Evolutionary conservation across 2,888 invertebrate species (phyloP).

Genomic region (Amphipyra berbera): DNA sequence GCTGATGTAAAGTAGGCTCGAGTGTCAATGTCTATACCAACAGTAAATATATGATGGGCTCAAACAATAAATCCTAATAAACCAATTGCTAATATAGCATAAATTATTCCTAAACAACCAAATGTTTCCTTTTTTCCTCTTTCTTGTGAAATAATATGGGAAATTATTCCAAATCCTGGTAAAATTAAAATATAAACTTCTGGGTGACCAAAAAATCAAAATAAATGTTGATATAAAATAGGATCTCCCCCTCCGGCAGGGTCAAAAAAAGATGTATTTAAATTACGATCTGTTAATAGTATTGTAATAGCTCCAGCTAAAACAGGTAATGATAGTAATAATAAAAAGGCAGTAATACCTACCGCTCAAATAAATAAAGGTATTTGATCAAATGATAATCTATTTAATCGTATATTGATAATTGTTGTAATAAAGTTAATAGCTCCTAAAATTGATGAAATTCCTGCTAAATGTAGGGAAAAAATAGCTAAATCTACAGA

Average conservation of each 20-base stretch:
- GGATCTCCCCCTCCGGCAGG: slow-evolving; percentile 95
- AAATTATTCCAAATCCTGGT: slow-evolving; percentile 95
- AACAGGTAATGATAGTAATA: slow-evolving; percentile 93
- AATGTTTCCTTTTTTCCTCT: slow-evolving; percentile 94
- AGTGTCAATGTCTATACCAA: slow-evolving; percentile 95
- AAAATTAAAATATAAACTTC: slow-evolving; percentile 97
- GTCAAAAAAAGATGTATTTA: slow-evolving; percentile 95
- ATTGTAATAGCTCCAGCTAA: slow-evolving; percentile 95
- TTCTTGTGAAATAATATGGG: slow-evolving; percentile 94
- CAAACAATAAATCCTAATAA: slow-evolving; percentile 95
- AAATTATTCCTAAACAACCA: slow-evolving; percentile 93
- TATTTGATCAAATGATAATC: slow-evolving; percentile 91
- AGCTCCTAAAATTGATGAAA: slow-evolving; percentile 93
- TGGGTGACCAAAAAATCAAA: slow-evolving; percentile 97
- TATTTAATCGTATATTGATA: slow-evolving; percentile 92
- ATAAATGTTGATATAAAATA: slow-evolving; percentile 95
- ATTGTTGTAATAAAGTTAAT: slow-evolving; percentile 95
- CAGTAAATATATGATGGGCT: slow-evolving; percentile 96
- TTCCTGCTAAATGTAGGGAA: slow-evolving; percentile 93
- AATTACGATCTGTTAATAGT: slow-evolving; percentile 94
- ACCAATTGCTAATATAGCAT: slow-evolving; percentile 95
- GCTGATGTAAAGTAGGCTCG: slow-evolving; percentile 96
- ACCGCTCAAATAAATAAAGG: slow-evolving; percentile 94
- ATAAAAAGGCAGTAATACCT: slow-evolving; percentile 84
- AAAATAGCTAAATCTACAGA: slow-evolving; percentile 94